Evolutionary conservation across 1,140 invertebrate genomes (phyloP).

Genomic region (Pristionchus pacificus): DNA sequence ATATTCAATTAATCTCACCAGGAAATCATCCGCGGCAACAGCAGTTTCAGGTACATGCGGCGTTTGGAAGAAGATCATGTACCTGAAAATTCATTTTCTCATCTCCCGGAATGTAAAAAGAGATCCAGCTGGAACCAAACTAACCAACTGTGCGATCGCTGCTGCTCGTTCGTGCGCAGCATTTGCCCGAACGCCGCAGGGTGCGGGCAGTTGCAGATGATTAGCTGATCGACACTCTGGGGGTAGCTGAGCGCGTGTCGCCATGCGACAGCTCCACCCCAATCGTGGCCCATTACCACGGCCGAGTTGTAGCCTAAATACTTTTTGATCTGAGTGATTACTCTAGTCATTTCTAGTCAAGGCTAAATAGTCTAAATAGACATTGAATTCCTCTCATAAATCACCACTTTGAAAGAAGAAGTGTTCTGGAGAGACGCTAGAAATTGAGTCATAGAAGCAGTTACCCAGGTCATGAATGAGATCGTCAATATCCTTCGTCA

Average conservation of each 20-base stretch:
- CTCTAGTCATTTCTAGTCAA: no score
- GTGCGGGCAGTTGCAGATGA: slow-evolving; percentile 73
- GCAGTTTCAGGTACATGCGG: slow-evolving; percentile 70
- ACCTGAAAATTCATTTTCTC: slow-evolving; percentile 60
- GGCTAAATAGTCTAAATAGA: no score
- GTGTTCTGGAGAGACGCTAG: no score
- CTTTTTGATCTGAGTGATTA: no score
- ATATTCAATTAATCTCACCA: no score
- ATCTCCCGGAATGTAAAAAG: background rate
- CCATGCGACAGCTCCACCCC: slow-evolving; percentile 74
- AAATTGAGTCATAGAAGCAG: no score
- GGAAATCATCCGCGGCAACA: slow-evolving; percentile 65
- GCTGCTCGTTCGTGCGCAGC: background rate
- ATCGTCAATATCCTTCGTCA: slow-evolving; percentile 70
- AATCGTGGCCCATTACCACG: slow-evolving; percentile 73
- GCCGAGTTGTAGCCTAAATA: slow-evolving; percentile 45
- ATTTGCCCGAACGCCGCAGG: slow-evolving; percentile 65
- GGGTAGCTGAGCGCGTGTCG: slow-evolving; percentile 67
- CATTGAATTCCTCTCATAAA: no score
- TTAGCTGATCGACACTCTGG: slow-evolving; percentile 69
- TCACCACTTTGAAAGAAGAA: no score
- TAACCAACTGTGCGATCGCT: background rate
- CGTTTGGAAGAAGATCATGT: slow-evolving; percentile 72
- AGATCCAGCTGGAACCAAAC: background rate
- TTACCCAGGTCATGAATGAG: slow-evolving; percentile 63